Evolutionary conservation across 2,888 invertebrate genomes (phyloP), one percentile per base, ranked within the genome.

Genomic region (Leucophora obtusa): DNA sequence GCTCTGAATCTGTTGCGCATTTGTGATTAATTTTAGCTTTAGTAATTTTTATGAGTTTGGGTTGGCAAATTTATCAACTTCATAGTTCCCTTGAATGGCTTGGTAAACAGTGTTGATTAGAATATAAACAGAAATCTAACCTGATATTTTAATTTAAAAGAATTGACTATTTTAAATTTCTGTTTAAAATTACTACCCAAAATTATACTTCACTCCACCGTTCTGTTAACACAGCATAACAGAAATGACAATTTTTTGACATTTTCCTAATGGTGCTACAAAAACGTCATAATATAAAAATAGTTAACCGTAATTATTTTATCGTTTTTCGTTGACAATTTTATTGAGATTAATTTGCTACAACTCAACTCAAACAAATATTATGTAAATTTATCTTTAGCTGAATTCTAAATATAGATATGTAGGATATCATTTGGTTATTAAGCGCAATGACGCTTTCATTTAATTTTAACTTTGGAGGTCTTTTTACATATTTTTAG

Each of bases 281-380:
- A 24, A 60, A 70, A 60, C 60, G 60, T 60, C 60, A 60, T 43
- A 53, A 38, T 53, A 70, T 60, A 51, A 60, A 60, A 70, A 53
- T 58, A 63, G 18, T 77, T 77, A 59, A 71, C 76, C 70, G 43
- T 71, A 77, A 77, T 77, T 71, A 70, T 77, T 70, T 76, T 70
- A 63, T 58, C 38, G 47, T 65, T 59, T 65, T 65, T 71, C 53
- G 54, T 65, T 71, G 53, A 62, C 53, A 43, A 60, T 71, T 71
- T 62, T 62, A 71, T 71, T 71, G 60, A 28, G 60, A 60, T 71
- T 62, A 62, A 54, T 54, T 53, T 60, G 9, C 8, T 51, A 21
- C 24, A 51, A 38, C 11, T 11, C 10, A 38, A 38, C 38, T 38
- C 11, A 38, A 38, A 38, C 38, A 38, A 38, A 3, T 11, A 38